Base-by-base conservation (phyloP, 1,140 invertebrate genomes). In the Adoxophyes honmai region DNA sequence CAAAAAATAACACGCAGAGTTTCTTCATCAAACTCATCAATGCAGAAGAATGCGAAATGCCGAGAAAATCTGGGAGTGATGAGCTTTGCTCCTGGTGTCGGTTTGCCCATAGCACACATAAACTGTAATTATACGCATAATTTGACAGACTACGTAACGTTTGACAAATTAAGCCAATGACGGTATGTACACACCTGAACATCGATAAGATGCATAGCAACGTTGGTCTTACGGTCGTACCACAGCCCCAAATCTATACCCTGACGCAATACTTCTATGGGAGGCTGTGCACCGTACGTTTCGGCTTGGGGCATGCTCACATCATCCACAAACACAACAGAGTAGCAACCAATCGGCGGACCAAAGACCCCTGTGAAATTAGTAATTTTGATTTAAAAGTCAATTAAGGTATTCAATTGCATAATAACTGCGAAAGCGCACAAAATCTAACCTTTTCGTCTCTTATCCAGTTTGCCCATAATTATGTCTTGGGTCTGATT, bases 401-500 rank as follows among this genome's bases (percentile, higher is more conserved):
- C 16, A 15, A 10, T 10, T 5, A 15, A n/a, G 8, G n/a, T 4
- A 36, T 9, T 3, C 8, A 36, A 2, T 36, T 4, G 3, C n/a
- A 4, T 4, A 11, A 9, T 36, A 10, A 11, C 34, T 1, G 2
- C 2, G 8, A 4, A 36, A 36, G 34, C 8, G 33, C 9, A n/a
- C 21, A 28, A 28, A 59, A 57, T 33, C n/a, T 13, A 56, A 90
- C 92, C 97, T 91, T 98, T 98, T 57, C 96, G 92, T 58, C 97
- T 91, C 81, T 97, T 98, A 80, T 98, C 97, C 52, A 99, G 85
- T 85, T 98, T 98, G 10, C 93, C 94, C 97, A 98, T 98, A 48
- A 99, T 96, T 48, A 98, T 97, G 75, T 98, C 96, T 90, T 98
- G 97, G 0, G 96, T 98, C 83, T 97, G 95, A 89, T 96, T 97